phyloP scores from a whole-genome alignment of 2,888 invertebrate genomes.

The Chaetogeoica ovagalla region DNA sequence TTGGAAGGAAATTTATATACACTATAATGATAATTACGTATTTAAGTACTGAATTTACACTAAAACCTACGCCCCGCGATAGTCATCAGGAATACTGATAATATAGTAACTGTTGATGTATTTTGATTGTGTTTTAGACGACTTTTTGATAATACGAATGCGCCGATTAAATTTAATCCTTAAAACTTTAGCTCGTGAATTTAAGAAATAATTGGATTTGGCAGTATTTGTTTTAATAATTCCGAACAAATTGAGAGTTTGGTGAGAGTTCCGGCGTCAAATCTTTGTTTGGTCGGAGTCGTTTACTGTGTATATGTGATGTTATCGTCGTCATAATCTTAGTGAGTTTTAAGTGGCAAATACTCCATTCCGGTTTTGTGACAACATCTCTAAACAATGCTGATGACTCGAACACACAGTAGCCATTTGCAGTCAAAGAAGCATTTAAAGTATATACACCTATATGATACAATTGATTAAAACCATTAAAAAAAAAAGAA shows the following conservation, averaged over 20 bases:
- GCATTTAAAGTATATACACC: not conserved
- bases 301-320: slow-evolving; percentile 1
- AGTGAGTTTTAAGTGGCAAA: slow-evolving; percentile 41
- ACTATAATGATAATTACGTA: not conserved
- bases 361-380: slow-evolving; percentile 27
- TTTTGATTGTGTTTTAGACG: no score
- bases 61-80: no score
- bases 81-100: no score
- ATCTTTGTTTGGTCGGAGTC: slow-evolving; percentile 20
- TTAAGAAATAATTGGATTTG: not conserved
- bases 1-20: not conserved
- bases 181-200: not conserved
- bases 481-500: not conserved
- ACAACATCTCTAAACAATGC: slow-evolving; percentile 43
- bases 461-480: not conserved
- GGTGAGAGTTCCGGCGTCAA: slow-evolving; percentile 28
- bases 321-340: slow-evolving; percentile 48
- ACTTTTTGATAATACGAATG: not conserved
- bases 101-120: no score
- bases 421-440: slow-evolving; percentile 37
- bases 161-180: slow-evolving; percentile 6
- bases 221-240: slow-evolving; percentile 39
- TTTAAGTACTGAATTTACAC: not conserved
- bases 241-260: slow-evolving; percentile 20
- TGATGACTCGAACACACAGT: slow-evolving; percentile 30